Base-by-base conservation (phyloP, 2,113 vertebrate genomes). In the Pionites leucogaster region DNA sequence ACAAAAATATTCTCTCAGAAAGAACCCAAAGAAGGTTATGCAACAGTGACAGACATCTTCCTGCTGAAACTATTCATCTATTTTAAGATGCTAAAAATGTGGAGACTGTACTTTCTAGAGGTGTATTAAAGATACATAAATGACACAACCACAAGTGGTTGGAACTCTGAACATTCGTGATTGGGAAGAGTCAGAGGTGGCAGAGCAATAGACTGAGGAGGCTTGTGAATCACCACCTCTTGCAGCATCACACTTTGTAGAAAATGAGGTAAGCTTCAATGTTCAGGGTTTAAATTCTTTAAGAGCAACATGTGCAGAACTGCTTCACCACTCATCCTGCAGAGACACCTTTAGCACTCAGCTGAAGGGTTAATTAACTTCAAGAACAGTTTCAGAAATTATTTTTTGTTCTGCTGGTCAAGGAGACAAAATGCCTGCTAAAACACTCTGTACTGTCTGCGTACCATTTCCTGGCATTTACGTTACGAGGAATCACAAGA, bases 1-100 rank as follows among this genome's bases (percentile, higher is more conserved):
- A n/a, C n/a, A n/a, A n/a, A n/a, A 94, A 86, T 31, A 46, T 11
- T 86, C 42, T 64, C 69, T 86, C 1, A 0, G 80, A 84, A 88
- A 79, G 80, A 92, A 88, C 41, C 53, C 86, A 57, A 49, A 15
- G 5, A 71, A 86, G 18, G 52, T 86, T 92, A 96, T 31, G 39
- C 47, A 88, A 79, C 33, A 65, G 63, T 28, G 42, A 86, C 59
- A 94, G 74, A 60, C 59, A 70, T 14, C 0, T 1, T 27, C 85
- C 50, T 70, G 55, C 28, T 50, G 71, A 63, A 96, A 90, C 22
- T 49, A 62, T 27, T 86, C 2, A 25, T 64, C 85, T 79, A 39
- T 75, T 91, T 35, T 42, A 88, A 47, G 72, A 77, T 62, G 37
- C 16, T 80, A 44, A 82, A 90, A 88, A 33, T 2, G 18, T 24